Conservation (phyloP, 2,113 vertebrate species). For the Brachypodius melanocephalos region DNA sequence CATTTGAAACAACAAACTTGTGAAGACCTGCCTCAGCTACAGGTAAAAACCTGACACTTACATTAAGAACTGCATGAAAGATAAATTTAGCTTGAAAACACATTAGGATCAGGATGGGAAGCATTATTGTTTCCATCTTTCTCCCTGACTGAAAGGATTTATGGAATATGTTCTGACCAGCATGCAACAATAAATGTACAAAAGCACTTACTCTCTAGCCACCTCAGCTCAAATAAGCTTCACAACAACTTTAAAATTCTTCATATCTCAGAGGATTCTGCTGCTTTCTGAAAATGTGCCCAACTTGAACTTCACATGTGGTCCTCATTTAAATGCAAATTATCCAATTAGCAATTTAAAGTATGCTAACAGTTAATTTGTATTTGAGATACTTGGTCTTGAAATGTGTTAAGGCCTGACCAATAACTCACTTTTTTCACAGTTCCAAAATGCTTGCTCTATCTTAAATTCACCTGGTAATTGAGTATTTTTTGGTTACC, state of each 20-base stretch:
- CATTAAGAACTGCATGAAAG: not conserved
- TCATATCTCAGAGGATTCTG: not conserved
- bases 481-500: not conserved
- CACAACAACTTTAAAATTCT: not conserved
- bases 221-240: not conserved
- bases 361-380: constrained; percentile 11
- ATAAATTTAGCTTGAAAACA: not conserved
- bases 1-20: not conserved
- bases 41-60: not conserved
- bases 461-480: not conserved
- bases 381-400: not conserved
- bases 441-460: not conserved
- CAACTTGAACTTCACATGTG: constrained; percentile 31
- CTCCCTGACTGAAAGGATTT: not conserved
- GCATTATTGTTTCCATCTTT: not conserved
- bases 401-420: not conserved
- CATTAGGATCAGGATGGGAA: not conserved
- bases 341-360: constrained; percentile 46
- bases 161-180: not conserved
- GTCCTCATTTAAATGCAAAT: constrained; percentile 52
- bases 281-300: constrained; percentile 16
- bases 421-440: not conserved
- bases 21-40: not conserved
- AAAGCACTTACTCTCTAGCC: not conserved
- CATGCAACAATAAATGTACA: not conserved